Evolutionary conservation across 2,113 vertebrate species (phyloP).

Genomic region (Acanthisitta chloris): DNA sequence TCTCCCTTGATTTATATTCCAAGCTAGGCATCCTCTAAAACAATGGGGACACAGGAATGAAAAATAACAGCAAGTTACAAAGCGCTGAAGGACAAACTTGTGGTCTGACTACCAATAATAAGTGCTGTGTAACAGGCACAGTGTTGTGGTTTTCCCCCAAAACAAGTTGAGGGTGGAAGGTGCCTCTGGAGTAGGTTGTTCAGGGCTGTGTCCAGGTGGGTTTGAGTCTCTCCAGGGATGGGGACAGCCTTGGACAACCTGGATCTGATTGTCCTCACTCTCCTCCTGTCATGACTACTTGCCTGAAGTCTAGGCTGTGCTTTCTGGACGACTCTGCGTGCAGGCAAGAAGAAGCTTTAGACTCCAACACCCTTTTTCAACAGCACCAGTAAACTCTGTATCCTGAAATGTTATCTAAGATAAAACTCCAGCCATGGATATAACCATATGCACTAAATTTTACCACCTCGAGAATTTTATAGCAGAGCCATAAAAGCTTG

Average conservation of each 20-base stretch:
- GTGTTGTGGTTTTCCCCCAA: accelerated
- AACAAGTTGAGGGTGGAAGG: neutral
- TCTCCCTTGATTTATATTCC: neutral
- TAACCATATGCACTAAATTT: neutral
- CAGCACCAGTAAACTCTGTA: neutral
- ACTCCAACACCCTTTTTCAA: neutral
- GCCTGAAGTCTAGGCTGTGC: neutral
- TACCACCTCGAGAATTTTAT: neutral
- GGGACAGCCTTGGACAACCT: neutral
- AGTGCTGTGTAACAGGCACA: accelerated
- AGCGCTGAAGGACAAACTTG: slow-evolving; percentile 8
- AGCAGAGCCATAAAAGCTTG: neutral
- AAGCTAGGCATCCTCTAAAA: neutral
- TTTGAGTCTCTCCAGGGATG: neutral
- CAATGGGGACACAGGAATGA: neutral
- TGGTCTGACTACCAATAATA: neutral
- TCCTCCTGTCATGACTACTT: accelerated
- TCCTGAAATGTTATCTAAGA: neutral
- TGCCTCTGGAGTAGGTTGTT: neutral
- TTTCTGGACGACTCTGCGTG: neutral
- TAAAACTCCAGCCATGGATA: neutral
- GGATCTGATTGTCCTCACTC: neutral
- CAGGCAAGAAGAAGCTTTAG: neutral
- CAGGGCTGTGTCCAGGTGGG: neutral
- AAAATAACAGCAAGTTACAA: neutral